phyloP scores from a whole-genome alignment of 2,113 vertebrate species.

The Istiophorus platypterus region DNA sequence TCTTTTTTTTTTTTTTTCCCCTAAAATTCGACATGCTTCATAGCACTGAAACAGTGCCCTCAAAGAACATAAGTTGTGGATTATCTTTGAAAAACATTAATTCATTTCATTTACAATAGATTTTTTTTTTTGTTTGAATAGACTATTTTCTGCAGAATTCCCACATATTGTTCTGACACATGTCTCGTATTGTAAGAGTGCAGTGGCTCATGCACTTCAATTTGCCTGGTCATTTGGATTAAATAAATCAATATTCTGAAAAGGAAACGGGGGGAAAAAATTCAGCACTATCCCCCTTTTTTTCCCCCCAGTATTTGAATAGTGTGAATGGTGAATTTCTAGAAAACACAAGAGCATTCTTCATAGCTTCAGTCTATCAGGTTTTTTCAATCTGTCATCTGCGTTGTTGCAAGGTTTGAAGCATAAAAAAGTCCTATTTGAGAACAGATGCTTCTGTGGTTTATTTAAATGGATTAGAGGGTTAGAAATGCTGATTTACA shows the following conservation, averaged over 20 bases:
- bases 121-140: constrained; percentile 60
- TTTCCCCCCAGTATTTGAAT: constrained; percentile 28
- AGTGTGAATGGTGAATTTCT: constrained; percentile 37
- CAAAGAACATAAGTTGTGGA: constrained; percentile 36
- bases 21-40: constrained; percentile 11
- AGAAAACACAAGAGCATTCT: constrained; percentile 24
- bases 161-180: constrained; percentile 69
- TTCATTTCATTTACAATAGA: constrained; percentile 61
- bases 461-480: constrained; percentile 72
- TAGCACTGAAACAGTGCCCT: constrained; percentile 39
- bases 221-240: constrained; percentile 77
- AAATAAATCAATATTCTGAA: constrained; percentile 72
- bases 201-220: constrained; percentile 77
- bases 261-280: constrained; percentile 41
- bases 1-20: not conserved
- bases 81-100: constrained; percentile 48
- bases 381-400: constrained; percentile 42
- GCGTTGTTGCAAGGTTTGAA: constrained; percentile 42
- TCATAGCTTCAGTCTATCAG: not conserved
- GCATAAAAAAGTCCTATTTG: constrained; percentile 30
- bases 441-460: constrained; percentile 59
- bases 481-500: constrained; percentile 68
- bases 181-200: constrained; percentile 68
- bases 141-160: constrained; percentile 65
- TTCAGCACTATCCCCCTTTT: constrained; percentile 46